These are phyloP conservation scores for Montipora capricornis DNA, from an alignment of 64 coral and sea anemone genomes.

Conservation along the genomic window DNA sequence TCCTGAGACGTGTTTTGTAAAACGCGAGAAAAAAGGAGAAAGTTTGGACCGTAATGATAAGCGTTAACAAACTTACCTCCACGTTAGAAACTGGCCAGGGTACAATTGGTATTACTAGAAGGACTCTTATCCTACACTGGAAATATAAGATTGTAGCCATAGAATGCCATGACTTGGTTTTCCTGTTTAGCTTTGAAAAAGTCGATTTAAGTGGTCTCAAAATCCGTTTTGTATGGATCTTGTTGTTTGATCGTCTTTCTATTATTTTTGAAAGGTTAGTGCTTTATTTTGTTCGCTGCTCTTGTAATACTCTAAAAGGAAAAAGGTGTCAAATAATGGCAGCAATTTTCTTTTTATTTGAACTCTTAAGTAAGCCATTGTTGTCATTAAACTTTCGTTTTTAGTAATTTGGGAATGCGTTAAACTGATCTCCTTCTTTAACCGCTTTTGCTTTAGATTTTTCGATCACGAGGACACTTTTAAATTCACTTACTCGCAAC, in stretches of 20 bases:
- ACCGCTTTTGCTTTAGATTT: background rate
- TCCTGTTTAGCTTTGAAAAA: background rate
- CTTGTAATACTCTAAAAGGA: constrained; percentile 20
- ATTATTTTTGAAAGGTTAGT: background rate
- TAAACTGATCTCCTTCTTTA: background rate
- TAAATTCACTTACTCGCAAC: constrained; percentile 10
- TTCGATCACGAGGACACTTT: background rate
- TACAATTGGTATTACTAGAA: background rate
- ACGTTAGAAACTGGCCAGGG: too few relatives aligned
- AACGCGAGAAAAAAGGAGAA: too few relatives aligned
- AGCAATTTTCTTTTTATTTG: constrained; percentile 47
- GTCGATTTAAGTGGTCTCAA: background rate
- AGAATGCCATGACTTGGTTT: background rate
- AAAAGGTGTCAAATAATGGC: constrained; percentile 45
- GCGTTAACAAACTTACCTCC: too few relatives aligned
- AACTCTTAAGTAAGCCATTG: background rate
- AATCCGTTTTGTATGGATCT: background rate
- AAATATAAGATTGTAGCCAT: background rate
- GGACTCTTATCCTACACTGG: background rate
- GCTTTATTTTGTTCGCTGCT: background rate
- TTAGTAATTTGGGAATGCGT: background rate
- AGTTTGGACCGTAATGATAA: too few relatives aligned
- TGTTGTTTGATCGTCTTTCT: background rate
- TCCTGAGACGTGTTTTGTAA: too few relatives aligned
- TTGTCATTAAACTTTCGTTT: constrained; percentile 9